phyloP scores from a whole-genome alignment of 2,888 invertebrate genomes.

The Tenthredo scrophulariae region DNA sequence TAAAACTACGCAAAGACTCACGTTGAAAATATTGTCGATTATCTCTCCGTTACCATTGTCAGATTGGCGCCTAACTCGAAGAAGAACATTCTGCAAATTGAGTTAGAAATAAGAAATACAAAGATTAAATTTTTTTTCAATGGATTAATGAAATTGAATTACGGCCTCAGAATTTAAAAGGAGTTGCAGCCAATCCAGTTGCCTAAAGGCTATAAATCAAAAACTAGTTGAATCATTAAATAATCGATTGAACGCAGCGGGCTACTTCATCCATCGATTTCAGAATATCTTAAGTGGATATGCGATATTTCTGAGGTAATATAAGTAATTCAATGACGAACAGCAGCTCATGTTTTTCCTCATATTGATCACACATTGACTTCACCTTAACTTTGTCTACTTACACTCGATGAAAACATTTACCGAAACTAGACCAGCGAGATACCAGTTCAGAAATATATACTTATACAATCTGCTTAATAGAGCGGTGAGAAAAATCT shows the following conservation, averaged over 20 bases:
- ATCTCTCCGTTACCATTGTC: slow-evolving; percentile 58
- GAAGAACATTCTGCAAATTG: slow-evolving; percentile 59
- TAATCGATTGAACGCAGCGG: neutral
- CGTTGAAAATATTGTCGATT: slow-evolving; percentile 70
- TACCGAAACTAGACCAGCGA: neutral
- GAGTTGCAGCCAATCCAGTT: neutral
- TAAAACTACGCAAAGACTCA: slow-evolving; percentile 59
- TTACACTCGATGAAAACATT: neutral
- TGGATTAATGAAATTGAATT: neutral
- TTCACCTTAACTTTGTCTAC: neutral
- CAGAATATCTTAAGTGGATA: neutral
- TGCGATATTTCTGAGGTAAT: neutral
- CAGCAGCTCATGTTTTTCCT: neutral
- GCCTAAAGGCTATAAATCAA: neutral
- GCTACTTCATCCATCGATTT: neutral
- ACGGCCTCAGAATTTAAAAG: neutral
- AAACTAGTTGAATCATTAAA: neutral
- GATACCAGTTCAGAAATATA: neutral
- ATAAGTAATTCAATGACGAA: neutral
- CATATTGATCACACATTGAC: neutral
- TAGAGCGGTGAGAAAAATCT: neutral
- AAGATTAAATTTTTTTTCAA: neutral
- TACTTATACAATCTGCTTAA: neutral
- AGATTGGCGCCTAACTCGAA: slow-evolving; percentile 63
- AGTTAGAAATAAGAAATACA: neutral